Conservation (phyloP, 2,113 vertebrate species). For the Anhinga rufa region DNA sequence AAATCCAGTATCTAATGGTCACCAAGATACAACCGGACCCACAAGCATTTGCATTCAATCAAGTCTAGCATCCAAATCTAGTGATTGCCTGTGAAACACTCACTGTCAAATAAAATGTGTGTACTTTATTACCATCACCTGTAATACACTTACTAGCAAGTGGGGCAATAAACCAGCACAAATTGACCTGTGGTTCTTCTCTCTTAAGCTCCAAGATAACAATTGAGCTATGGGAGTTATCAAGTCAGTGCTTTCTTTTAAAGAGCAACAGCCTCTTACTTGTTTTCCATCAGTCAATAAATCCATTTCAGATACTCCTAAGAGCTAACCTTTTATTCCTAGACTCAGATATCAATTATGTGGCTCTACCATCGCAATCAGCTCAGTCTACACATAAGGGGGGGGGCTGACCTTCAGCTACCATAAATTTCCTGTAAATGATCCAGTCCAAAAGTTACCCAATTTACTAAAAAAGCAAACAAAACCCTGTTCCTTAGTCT, state of each 20-base stretch:
- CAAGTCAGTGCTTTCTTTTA: background rate
- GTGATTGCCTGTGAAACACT: background rate
- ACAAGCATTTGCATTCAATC: background rate
- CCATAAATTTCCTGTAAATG: background rate
- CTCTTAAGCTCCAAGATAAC: background rate
- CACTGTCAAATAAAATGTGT: background rate
- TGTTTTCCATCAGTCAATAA: background rate
- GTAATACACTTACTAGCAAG: background rate
- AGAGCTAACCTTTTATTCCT: background rate
- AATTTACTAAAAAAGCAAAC: background rate
- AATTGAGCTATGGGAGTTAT: background rate
- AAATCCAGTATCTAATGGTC: background rate
- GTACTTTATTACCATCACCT: background rate
- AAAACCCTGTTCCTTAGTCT: background rate
- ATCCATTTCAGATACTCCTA: background rate
- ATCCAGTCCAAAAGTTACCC: background rate
- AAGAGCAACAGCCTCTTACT: background rate
- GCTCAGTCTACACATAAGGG: accelerated
- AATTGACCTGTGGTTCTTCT: background rate
- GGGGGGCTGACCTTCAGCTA: background rate
- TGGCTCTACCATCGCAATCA: background rate
- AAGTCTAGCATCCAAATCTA: background rate
- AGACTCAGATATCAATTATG: background rate
- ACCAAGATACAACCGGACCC: background rate
- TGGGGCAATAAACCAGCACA: background rate